Conservation (phyloP, 1,140 invertebrate genomes). For the Drosophila prosaltans region DNA sequence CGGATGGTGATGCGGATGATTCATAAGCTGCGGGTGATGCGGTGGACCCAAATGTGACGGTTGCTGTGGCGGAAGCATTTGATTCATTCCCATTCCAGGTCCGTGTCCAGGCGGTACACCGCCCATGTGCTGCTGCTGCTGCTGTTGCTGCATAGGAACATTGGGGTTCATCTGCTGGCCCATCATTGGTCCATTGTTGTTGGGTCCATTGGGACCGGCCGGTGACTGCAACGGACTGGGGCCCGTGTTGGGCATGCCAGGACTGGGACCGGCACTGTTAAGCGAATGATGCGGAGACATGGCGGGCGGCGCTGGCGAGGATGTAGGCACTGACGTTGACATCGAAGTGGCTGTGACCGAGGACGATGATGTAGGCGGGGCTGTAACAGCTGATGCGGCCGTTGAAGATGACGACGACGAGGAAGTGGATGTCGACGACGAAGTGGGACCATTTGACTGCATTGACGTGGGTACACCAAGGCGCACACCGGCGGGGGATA, state of each 20-base stretch:
- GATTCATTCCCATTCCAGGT: constrained; percentile 76
- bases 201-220: constrained; percentile 82
- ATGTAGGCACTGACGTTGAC: constrained; percentile 81
- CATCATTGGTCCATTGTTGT: constrained; percentile 74
- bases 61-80: constrained; percentile 79
- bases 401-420: constrained; percentile 52
- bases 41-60: constrained; percentile 69
- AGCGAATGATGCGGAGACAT: constrained; percentile 79
- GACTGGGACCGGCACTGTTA: constrained; percentile 72
- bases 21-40: constrained; percentile 45
- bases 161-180: constrained; percentile 77
- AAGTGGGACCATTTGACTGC: constrained; percentile 73
- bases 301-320: constrained; percentile 79
- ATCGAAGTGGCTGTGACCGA: constrained; percentile 54
- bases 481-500: constrained; percentile 70
- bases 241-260: constrained; percentile 69
- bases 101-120: constrained; percentile 63
- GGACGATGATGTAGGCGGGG: constrained; percentile 50
- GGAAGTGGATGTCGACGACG: constrained; percentile 39
- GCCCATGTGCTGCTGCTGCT: constrained; percentile 67
- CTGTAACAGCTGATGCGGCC: constrained; percentile 38
- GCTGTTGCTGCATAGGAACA: constrained; percentile 80
- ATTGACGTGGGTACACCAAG: constrained; percentile 67
- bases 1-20: constrained; percentile 65
- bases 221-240: constrained; percentile 78